A percentile compares a stretch with the other conserved stretches of the same genome.
Evolutionary conservation across 2,113 vertebrate genomes (phyloP).

Genomic region (Hydrochoerus hydrochaeris): DNA sequence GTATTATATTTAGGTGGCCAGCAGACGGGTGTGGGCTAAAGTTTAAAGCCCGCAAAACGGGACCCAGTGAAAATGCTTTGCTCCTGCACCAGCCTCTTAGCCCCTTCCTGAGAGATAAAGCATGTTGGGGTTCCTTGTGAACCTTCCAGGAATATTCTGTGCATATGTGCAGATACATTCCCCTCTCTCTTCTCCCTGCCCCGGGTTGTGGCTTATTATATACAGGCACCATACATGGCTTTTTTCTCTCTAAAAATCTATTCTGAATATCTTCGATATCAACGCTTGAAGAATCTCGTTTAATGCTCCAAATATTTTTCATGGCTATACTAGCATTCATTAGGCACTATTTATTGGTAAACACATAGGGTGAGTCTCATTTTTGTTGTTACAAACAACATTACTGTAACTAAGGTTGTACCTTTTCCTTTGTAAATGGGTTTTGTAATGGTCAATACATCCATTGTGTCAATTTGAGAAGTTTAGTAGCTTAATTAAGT

Average conservation of each 20-base stretch:
- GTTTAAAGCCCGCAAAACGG: not conserved
- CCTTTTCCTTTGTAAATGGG: not conserved
- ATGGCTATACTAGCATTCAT: not conserved
- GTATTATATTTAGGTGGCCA: not conserved
- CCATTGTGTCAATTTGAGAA: not conserved
- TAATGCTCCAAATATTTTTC: not conserved
- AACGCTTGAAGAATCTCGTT: not conserved
- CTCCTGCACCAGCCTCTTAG: accelerated
- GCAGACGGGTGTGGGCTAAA: not conserved
- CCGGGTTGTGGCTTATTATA: not conserved
- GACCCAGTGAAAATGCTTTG: not conserved
- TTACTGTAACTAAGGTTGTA: not conserved
- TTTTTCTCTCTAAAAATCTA: not conserved
- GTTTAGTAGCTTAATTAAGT: not conserved
- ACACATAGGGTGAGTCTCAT: not conserved
- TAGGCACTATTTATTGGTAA: not conserved
- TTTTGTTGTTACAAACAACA: not conserved
- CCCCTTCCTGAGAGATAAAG: not conserved
- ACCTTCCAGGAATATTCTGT: not conserved
- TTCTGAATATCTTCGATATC: not conserved
- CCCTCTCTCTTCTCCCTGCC: not conserved
- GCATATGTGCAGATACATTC: not conserved
- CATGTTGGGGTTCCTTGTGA: not conserved
- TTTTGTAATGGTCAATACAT: not conserved
- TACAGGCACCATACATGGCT: not conserved